Base-by-base conservation (phyloP, 2,113 vertebrate genomes). In the Neopipo cinnamomea region DNA sequence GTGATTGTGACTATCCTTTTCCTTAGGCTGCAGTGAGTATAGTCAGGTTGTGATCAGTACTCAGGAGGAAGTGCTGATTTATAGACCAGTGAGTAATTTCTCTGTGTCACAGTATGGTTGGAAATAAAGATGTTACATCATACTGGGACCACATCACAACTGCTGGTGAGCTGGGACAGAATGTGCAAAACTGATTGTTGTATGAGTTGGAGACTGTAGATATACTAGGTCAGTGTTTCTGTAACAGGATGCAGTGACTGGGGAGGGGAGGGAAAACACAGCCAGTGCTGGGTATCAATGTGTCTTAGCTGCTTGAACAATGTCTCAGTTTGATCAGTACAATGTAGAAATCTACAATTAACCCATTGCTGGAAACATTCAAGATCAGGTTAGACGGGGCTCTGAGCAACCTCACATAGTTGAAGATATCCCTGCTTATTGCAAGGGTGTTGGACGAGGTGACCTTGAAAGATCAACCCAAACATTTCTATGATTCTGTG, bases 191-290 rank as follows among this genome's bases (percentile, higher is more conserved):
- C 18, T 44, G 66, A 10, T 24, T 41, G 5, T 50, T 59, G 16
- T 41, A 4, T 33, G n/a, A 52, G 24, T 44, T 66, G 11, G 5
- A 8, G 18, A 35, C 50, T 49, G 50, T 39, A 56, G 52, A 23
- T 0, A 1, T 27, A n/a, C 14, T 33, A 6, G 23, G 50, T 74
- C 28, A 15, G 8, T 2, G 7, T 41, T 22, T 19, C 20, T n/a
- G 4, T 15, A 41, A 47, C 0, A 0, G 33, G 39, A 75, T 44
- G 24, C 0, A 0, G 13, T 0, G 5, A 8, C 14, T 63, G 33
- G 23, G n/a, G 23, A 49, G 31, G 46, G 16, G 28, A 70, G 35
- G 17, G 27, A 44, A 80, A 39, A 22, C 11, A 14, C 37, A 30
- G 46, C 14, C 42, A 3, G 35, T 9, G 12, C 55, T 70, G 58